phyloP scores from a whole-genome alignment of 2,113 vertebrate species.

The Orycteropus afer region DNA sequence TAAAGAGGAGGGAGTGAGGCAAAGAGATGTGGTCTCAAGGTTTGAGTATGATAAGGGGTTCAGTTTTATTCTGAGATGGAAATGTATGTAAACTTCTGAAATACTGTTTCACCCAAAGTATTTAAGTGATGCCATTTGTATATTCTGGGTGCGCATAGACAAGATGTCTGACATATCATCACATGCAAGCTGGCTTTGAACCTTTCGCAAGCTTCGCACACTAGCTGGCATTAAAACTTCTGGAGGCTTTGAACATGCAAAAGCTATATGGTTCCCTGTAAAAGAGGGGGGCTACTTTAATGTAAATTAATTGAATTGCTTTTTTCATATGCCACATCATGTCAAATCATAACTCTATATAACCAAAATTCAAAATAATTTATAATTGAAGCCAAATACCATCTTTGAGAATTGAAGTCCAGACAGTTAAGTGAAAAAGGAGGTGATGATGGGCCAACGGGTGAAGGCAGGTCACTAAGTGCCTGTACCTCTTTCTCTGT shows the following conservation, averaged over 20 bases:
- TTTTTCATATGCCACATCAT: neutral
- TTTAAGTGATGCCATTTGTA: neutral
- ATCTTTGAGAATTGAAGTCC: neutral
- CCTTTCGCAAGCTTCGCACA: fast-evolving
- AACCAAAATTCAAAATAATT: neutral
- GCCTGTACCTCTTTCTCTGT: fast-evolving
- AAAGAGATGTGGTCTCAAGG: too few relatives aligned
- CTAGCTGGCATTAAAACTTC: neutral
- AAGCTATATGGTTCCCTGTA: neutral
- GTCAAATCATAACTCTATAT: too few relatives aligned
- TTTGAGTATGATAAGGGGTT: fast-evolving
- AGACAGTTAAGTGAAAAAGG: neutral
- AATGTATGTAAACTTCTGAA: fast-evolving
- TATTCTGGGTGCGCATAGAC: neutral
- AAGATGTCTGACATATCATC: neutral
- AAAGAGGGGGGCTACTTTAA: too few relatives aligned
- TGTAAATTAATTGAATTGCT: neutral
- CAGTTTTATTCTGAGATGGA: neutral
- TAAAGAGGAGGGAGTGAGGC: neutral
- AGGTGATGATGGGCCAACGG: fast-evolving
- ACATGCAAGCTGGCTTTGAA: neutral
- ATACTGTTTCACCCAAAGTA: neutral
- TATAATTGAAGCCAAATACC: neutral
- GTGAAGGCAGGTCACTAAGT: fast-evolving
- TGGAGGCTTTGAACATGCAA: too few relatives aligned